Evolutionary conservation across 2,888 invertebrate species (phyloP).

Genomic region (Lithodes maja): DNA sequence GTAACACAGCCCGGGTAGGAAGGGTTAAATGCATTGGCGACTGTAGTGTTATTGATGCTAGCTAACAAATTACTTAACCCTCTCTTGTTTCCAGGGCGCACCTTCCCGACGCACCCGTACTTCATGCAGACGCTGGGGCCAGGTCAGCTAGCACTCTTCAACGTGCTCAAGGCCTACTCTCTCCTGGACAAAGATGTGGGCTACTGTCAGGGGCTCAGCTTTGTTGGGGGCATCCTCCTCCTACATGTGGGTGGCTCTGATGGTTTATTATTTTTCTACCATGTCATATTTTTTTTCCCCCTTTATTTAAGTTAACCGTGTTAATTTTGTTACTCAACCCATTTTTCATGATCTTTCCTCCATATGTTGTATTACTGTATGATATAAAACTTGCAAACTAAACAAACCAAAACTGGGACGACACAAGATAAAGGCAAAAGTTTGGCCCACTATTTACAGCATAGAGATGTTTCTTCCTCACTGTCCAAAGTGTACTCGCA

Average conservation of each 20-base stretch:
- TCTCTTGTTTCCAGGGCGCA: conserved; percentile 78
- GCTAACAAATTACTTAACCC: not conserved
- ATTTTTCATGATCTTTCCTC: not conserved
- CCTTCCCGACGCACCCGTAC: conserved; percentile 96
- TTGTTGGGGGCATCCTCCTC: conserved; percentile 93
- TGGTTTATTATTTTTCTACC: too few species aligned
- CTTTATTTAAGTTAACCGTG: not conserved
- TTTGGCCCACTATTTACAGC: too few species aligned
- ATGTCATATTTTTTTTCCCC: too few species aligned
- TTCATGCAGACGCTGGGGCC: conserved; percentile 93
- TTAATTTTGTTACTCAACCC: not conserved
- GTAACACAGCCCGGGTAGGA: too few species aligned
- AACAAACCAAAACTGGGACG: too few species aligned
- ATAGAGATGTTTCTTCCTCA: too few species aligned
- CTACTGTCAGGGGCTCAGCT: conserved; percentile 97
- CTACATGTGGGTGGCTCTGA: conserved; percentile 85
- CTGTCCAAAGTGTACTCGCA: too few species aligned
- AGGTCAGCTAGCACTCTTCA: conserved; percentile 94
- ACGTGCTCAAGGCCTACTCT: conserved; percentile 96
- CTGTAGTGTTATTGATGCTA: too few species aligned
- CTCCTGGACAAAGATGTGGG: conserved; percentile 95
- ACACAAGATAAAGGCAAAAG: too few species aligned
- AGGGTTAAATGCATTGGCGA: too few species aligned
- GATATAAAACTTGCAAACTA: too few species aligned
- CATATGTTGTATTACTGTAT: not conserved